Evolutionary conservation across 2,797 vertebrate species (phyloP).

Genomic region (Sphenodon punctatus): DNA sequence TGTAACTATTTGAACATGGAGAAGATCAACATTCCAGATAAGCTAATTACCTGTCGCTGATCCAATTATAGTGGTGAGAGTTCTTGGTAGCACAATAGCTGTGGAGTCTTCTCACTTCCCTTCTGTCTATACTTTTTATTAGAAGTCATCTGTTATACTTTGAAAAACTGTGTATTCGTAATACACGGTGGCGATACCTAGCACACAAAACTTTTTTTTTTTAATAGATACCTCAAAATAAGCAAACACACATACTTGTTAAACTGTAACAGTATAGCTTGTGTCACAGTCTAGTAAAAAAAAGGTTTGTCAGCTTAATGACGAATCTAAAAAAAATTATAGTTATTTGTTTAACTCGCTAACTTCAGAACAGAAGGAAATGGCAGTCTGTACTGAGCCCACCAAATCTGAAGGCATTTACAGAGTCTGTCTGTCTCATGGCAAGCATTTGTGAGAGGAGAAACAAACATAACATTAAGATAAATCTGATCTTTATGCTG

Average conservation of each 20-base stretch:
- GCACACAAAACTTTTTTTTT: too few species aligned
- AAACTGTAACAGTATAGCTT: background rate
- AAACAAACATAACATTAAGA: background rate
- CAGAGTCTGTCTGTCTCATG: background rate
- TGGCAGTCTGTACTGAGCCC: background rate
- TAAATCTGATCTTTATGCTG: background rate
- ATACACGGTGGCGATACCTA: background rate
- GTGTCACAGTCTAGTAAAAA: background rate
- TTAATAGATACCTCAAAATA: too few species aligned
- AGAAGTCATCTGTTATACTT: background rate
- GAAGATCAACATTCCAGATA: constrained; percentile 5
- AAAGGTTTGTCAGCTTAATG: background rate
- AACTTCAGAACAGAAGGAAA: background rate
- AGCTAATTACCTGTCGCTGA: constrained; percentile 22
- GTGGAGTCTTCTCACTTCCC: background rate
- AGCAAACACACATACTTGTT: too few species aligned
- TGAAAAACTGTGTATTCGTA: background rate
- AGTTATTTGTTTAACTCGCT: background rate
- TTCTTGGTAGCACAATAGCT: background rate
- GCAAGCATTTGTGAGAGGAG: background rate
- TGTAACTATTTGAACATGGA: constrained; percentile 9
- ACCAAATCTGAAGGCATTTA: background rate
- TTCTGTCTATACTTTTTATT: background rate
- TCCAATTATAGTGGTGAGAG: background rate
- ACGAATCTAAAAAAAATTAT: too few species aligned